Conservation (phyloP, 2,113 vertebrate genomes). For the Etheostoma spectabile region DNA sequence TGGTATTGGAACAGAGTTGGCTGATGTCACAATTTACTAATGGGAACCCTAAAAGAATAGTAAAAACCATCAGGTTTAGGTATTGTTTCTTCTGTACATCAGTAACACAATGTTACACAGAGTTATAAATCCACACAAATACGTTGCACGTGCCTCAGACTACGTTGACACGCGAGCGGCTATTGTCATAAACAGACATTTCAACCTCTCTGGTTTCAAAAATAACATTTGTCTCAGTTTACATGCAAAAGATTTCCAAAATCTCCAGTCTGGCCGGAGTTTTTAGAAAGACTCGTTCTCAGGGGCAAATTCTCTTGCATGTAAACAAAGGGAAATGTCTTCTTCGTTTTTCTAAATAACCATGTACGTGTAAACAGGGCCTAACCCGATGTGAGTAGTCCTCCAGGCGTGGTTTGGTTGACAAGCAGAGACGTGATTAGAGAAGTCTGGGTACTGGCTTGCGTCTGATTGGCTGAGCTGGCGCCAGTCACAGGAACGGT, state of each 20-base stretch:
- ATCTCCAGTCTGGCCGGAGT: no score
- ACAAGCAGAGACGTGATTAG: background rate
- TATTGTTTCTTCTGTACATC: background rate
- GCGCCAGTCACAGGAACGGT: background rate
- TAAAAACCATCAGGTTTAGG: background rate
- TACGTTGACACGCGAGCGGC: no score
- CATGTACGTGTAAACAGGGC: no score
- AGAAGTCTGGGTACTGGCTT: background rate
- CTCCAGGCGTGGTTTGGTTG: background rate
- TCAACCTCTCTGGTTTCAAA: no score
- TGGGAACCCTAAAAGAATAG: conserved; percentile 36
- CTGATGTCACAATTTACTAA: conserved; percentile 61
- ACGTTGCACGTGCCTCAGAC: background rate
- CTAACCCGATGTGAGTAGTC: background rate
- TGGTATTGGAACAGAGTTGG: conserved; percentile 64
- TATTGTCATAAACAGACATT: no score
- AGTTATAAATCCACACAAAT: conserved; percentile 2
- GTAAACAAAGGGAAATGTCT: no score
- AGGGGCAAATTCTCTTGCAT: no score
- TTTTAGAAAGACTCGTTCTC: no score
- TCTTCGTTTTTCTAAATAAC: no score
- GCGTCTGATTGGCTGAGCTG: background rate
- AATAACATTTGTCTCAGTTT: no score
- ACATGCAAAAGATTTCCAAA: no score
- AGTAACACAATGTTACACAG: background rate